Percentiles rank a stretch among this genome's conserved stretches.
Evolutionary conservation across 2,888 invertebrate genomes (phyloP).

Genomic region (Amphipyra tragopoginis): DNA sequence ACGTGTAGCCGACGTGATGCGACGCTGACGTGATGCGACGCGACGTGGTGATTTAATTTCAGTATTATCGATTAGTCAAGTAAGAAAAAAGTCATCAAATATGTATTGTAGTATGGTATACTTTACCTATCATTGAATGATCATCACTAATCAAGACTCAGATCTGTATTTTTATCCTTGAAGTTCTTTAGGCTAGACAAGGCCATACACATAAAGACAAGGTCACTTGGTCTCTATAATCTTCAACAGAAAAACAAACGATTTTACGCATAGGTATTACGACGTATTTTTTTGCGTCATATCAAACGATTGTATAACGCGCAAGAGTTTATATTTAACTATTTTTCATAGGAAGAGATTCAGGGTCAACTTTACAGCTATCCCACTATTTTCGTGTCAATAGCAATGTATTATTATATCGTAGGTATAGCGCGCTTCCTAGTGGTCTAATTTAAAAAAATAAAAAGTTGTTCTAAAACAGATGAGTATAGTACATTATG

Average conservation of each 20-base stretch:
- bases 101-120: no score
- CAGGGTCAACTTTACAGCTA: conserved; percentile 34
- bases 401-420: conserved; percentile 25
- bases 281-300: conserved; percentile 30
- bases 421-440: not conserved
- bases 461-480: no score
- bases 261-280: not conserved
- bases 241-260: conserved; percentile 24
- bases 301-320: conserved; percentile 35
- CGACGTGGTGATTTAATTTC: no score
- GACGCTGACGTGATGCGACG: no score
- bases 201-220: conserved; percentile 8
- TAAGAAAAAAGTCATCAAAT: no score
- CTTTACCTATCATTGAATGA: no score
- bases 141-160: no score
- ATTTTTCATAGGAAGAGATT: conserved; percentile 43
- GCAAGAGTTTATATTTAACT: conserved; percentile 44
- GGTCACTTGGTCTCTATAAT: conserved; percentile 12
- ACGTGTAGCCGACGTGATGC: no score
- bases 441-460: not conserved
- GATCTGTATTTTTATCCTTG: conserved; percentile 11
- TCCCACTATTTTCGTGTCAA: conserved; percentile 44
- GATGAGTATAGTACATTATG: no score
- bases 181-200: conserved; percentile 9
- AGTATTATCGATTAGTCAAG: no score